A percentile compares a stretch with the other conserved stretches of the same genome.
phyloP scores from a whole-genome alignment of 2,113 vertebrate genomes.

The Potamarius usumacintae region DNA sequence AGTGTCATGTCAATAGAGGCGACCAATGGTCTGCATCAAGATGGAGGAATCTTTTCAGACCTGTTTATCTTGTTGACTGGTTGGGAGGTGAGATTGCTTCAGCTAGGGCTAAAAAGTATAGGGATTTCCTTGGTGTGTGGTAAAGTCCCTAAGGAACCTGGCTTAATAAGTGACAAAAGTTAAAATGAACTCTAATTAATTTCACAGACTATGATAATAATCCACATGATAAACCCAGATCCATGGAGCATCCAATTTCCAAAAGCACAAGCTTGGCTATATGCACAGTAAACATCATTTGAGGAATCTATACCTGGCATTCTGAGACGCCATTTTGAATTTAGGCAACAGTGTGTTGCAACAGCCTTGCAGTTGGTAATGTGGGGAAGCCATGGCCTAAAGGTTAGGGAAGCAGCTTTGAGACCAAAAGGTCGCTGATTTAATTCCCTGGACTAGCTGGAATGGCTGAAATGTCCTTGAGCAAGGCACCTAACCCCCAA shows the following conservation, averaged over 20 bases:
- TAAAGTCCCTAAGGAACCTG: constrained; percentile 69
- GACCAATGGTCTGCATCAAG: constrained; percentile 21
- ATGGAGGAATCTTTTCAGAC: constrained; percentile 1
- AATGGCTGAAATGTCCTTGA: no score
- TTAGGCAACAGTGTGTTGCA: neutral
- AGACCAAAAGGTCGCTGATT: no score
- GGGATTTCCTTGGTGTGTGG: constrained; percentile 65
- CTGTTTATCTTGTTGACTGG: neutral
- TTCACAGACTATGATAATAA: constrained; percentile 75
- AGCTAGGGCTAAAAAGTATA: constrained; percentile 68
- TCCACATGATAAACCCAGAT: constrained; percentile 60
- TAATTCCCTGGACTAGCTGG: no score
- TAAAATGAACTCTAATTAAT: constrained; percentile 53
- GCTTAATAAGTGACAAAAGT: constrained; percentile 73
- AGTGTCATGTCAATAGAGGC: constrained; percentile 4
- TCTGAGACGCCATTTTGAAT: neutral
- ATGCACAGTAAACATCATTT: neutral
- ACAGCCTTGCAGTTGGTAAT: neutral
- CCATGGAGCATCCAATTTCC: constrained; percentile 65
- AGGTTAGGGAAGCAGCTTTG: no score
- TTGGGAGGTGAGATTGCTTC: constrained; percentile 67
- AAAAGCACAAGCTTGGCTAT: neutral
- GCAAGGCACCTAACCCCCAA: no score
- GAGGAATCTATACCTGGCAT: neutral
- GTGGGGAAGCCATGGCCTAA: no score